These are phyloP conservation scores for Ophioderma brevispina DNA, from an alignment of 35 echinoderm and acorn worm genomes.

Conservation along the genomic window DNA sequence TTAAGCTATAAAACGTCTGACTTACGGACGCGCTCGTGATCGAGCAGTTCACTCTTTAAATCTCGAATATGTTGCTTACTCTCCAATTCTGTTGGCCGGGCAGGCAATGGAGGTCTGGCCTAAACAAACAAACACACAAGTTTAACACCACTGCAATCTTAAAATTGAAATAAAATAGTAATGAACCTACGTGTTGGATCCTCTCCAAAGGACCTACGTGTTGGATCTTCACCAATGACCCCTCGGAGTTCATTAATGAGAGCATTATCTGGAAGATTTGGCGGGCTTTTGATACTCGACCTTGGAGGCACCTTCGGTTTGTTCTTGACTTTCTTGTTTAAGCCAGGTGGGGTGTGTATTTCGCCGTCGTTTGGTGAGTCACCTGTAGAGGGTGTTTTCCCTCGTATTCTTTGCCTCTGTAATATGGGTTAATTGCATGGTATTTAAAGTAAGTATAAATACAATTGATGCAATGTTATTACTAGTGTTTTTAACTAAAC, in stretches of 20 bases:
- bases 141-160: neutral
- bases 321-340: neutral
- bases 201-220: neutral
- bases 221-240: neutral
- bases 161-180: neutral
- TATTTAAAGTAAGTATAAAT: neutral
- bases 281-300: constrained; percentile 3
- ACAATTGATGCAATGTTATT: too few relatives aligned
- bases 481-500: too few relatives aligned
- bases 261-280: neutral
- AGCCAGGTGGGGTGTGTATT: neutral
- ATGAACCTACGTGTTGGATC: neutral
- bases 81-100: neutral
- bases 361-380: neutral
- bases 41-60: neutral
- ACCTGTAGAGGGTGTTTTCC: neutral
- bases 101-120: neutral
- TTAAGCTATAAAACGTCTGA: neutral
- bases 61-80: neutral
- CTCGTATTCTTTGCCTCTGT: constrained; percentile 9
- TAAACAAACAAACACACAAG: neutral
- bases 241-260: neutral
- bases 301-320: neutral
- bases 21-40: neutral
- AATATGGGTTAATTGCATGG: neutral